Evolutionary conservation across 2,888 invertebrate genomes (phyloP), one percentile per base, ranked within the genome.

Genomic region (Tryphoninae sp.): DNA sequence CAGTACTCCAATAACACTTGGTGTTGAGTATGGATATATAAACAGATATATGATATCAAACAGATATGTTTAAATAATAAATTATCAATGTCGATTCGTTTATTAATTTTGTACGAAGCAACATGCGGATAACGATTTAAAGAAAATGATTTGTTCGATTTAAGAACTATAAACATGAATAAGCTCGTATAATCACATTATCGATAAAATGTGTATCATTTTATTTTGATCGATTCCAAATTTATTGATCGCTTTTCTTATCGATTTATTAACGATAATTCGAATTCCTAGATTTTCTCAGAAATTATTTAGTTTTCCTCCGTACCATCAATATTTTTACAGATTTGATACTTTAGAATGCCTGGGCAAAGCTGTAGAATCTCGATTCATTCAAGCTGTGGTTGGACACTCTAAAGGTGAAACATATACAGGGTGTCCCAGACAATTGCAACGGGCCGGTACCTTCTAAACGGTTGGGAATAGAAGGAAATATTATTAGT

Each of bases 381-480:
- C 23, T 49, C 23, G 62, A 9, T 62, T 62, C 51, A 61, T 62
- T 79, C 74, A 58, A 74, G 74, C 74, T 74, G 64, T 33, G 74
- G 79, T 74, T 53, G 65, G 55, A 45, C 55, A 65, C 55, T 19
- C 65, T 13, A 40, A 42, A 22, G 51, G 23, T 13, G 42, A 40
- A 42, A 59, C 23, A 6, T 59, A 22, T 58, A 58, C 19, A 19
- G 0, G 19, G 19, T 19, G 19, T 19, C 19, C 19, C 19, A 19
- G 19, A 19, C 19, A 19, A 19, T 19, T 19, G 19, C 19, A 19
- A 19, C 19, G 1, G 19, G 19, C 19, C 19, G 19, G 19, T 19
- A 19, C 19, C 19, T 19, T 19, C 19, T 19, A 19, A 19, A 19
- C 19, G 19, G 19, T 19, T 19, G 19, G 19, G 19, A 19, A 19